Percentiles rank a stretch among this genome's conserved stretches.
phyloP scores from a whole-genome alignment of 1,140 invertebrate species.

The Manduca sexta region DNA sequence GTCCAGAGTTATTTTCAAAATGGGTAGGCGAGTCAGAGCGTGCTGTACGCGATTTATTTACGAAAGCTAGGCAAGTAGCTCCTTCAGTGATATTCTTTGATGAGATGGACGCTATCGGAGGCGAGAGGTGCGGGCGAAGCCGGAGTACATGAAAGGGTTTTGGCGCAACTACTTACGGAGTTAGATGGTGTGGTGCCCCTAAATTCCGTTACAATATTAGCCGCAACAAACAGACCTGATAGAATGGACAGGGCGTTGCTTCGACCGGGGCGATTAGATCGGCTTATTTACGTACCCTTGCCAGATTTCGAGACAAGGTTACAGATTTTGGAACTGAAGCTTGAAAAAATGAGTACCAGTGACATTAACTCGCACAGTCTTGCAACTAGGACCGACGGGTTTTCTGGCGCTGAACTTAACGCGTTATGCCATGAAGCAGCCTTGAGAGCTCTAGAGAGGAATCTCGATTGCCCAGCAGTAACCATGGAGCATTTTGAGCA shows the following conservation, averaged over 20 bases:
- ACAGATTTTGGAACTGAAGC: conserved; percentile 76
- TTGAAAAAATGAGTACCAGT: conserved; percentile 77
- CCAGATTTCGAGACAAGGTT: conserved; percentile 77
- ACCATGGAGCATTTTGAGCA: conserved; percentile 53
- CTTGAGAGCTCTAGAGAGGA: conserved; percentile 75
- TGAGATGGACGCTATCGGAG: conserved; percentile 96
- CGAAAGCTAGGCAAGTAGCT: conserved; percentile 92
- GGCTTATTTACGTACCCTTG: conserved; percentile 83
- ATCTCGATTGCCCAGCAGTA: conserved; percentile 47
- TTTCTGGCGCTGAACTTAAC: conserved; percentile 86
- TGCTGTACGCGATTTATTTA: conserved; percentile 92
- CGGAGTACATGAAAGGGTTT: conserved; percentile 86
- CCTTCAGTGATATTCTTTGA: conserved; percentile 98
- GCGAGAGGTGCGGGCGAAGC: conserved; percentile 75
- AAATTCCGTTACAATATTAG: conserved; percentile 90
- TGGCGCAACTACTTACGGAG: conserved; percentile 92
- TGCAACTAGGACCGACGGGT: conserved; percentile 76
- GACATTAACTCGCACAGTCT: conserved; percentile 76
- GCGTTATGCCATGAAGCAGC: conserved; percentile 84
- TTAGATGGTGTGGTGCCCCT: conserved; percentile 91
- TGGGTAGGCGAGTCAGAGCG: conserved; percentile 98
- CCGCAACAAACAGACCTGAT: conserved; percentile 95
- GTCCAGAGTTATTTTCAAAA: conserved; percentile 95
- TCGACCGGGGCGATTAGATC: conserved; percentile 84
- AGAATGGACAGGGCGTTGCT: conserved; percentile 85